Evolutionary conservation across 2,797 vertebrate species (phyloP).

Genomic region (Staurois parvus): DNA sequence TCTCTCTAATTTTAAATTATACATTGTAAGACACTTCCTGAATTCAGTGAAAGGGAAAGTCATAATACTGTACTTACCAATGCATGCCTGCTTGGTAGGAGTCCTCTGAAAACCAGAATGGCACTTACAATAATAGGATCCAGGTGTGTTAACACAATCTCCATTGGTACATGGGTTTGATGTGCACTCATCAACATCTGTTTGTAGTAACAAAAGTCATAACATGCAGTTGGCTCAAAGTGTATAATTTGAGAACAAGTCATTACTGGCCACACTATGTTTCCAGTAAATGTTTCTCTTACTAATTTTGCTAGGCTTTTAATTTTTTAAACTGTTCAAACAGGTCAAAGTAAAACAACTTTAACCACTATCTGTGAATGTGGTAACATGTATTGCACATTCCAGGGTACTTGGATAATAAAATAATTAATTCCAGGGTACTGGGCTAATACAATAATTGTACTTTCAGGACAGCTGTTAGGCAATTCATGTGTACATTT

Average conservation of each 20-base stretch:
- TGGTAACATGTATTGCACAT: no score
- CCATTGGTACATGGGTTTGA: conserved; percentile 78
- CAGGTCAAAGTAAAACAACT: neutral
- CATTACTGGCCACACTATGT: neutral
- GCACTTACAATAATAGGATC: conserved; percentile 82
- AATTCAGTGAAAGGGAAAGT: neutral
- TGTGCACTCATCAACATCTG: conserved; percentile 80
- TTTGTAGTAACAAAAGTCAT: conserved; percentile 59
- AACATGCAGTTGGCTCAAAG: conserved; percentile 37
- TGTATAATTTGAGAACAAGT: conserved; percentile 10
- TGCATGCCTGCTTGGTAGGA: conserved; percentile 77
- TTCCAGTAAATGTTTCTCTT: neutral
- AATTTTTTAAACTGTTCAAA: neutral
- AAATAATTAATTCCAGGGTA: no score
- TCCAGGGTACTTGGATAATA: no score
- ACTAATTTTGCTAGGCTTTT: neutral
- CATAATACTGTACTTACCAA: conserved; percentile 70
- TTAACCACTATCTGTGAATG: no score
- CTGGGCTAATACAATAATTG: no score
- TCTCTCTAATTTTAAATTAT: neutral
- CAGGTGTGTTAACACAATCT: conserved; percentile 81
- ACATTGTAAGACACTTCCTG: neutral
- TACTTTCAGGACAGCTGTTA: no score
- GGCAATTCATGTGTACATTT: neutral
- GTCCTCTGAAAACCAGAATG: conserved; percentile 77